Conservation (phyloP, 35 echinoderm and acorn worm species). For the Heliocidaris tuberculata region DNA sequence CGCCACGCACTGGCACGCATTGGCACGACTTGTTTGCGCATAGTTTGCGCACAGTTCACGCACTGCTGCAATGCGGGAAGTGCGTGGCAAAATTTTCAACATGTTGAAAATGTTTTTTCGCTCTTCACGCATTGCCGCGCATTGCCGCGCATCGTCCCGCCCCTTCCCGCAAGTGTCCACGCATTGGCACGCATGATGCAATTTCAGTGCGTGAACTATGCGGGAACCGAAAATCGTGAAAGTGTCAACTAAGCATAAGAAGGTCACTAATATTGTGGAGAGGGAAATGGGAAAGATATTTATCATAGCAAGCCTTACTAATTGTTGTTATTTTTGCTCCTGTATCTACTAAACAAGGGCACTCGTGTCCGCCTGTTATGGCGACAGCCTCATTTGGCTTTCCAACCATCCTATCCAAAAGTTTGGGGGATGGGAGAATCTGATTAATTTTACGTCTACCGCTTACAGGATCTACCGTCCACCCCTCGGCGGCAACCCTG, state of each 20-base stretch:
- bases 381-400: conserved; percentile 55
- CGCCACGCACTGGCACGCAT: too few species aligned
- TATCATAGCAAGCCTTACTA: conserved; percentile 46
- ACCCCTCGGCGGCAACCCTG: conserved; percentile 31
- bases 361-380: conserved; percentile 47
- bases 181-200: too few species aligned
- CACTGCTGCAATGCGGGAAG: too few species aligned
- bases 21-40: too few species aligned
- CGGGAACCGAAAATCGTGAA: too few species aligned
- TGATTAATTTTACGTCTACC: neutral
- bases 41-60: too few species aligned
- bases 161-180: too few species aligned
- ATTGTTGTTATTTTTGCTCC: conserved; percentile 67
- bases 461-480: neutral
- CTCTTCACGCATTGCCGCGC: too few species aligned
- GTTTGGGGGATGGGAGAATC: neutral
- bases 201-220: too few species aligned
- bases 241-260: conserved; percentile 22
- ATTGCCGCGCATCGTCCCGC: too few species aligned
- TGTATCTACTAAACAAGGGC: conserved; percentile 52
- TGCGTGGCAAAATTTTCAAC: too few species aligned
- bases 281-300: conserved; percentile 21
- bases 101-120: too few species aligned
- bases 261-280: neutral
- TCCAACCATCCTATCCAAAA: conserved; percentile 56